Conservation (phyloP, 2,888 invertebrate genomes). For the Amphiduros pacificus region DNA sequence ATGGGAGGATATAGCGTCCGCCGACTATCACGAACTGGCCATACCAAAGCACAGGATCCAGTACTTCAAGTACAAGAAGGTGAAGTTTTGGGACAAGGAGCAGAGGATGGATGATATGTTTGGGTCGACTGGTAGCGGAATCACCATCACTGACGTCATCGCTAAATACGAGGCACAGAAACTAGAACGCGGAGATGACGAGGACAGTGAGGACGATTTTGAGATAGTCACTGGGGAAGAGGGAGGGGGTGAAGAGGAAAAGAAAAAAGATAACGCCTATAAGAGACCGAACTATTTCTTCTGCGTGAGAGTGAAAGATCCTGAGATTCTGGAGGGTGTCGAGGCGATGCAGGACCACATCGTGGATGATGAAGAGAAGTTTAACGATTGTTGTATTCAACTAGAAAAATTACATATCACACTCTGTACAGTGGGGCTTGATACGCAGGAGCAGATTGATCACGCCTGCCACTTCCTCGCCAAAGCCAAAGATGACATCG, state of each 20-base stretch:
- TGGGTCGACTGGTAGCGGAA: constrained; percentile 54
- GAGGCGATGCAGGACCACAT: constrained; percentile 50
- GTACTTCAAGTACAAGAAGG: constrained; percentile 61
- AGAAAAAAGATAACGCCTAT: too few relatives aligned
- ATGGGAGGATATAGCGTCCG: constrained; percentile 61
- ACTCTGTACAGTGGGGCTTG: constrained; percentile 55
- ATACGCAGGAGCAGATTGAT: constrained; percentile 46
- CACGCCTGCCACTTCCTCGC: constrained; percentile 40
- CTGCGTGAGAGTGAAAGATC: constrained; percentile 52
- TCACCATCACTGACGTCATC: constrained; percentile 52
- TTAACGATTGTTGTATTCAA: constrained; percentile 52
- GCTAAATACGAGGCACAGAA: constrained; percentile 34
- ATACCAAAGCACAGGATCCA: constrained; percentile 63
- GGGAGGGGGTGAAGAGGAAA: not conserved
- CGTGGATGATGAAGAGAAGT: constrained; percentile 48
- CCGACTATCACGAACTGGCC: constrained; percentile 59
- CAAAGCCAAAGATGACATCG: constrained; percentile 18
- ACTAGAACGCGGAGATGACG: constrained; percentile 1
- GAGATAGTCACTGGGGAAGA: constrained; percentile 22
- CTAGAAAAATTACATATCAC: constrained; percentile 57
- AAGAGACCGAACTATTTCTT: constrained; percentile 60
- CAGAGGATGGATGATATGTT: constrained; percentile 60
- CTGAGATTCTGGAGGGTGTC: constrained; percentile 41
- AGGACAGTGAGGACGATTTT: constrained; percentile 28
- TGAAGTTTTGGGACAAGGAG: constrained; percentile 63